Evolutionary conservation across 2,113 vertebrate species (phyloP).

Genomic region (Oxyruncus cristatus): DNA sequence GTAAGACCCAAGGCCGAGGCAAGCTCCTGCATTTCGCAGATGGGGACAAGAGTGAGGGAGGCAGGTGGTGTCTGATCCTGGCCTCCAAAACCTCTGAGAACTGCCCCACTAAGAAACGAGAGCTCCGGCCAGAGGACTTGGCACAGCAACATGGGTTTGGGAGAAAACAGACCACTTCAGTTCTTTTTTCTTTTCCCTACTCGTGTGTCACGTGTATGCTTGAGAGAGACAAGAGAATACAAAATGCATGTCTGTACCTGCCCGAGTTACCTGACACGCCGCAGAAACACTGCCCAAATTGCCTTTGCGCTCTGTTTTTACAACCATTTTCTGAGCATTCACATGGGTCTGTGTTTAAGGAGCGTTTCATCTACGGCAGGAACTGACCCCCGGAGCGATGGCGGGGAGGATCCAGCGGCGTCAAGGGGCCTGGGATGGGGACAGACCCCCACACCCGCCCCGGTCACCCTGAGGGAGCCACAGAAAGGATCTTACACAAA

Average conservation of each 20-base stretch:
- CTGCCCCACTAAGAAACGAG: not conserved
- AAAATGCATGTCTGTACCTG: constrained; percentile 1
- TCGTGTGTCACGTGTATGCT: accelerated
- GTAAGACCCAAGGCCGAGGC: not conserved
- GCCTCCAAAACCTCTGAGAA: not conserved
- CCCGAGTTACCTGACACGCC: not conserved
- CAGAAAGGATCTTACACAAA: not conserved
- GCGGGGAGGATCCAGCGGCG: not conserved
- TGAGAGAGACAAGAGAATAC: not conserved
- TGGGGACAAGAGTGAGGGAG: not conserved
- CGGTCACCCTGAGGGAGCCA: not conserved
- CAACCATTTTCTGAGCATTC: not conserved
- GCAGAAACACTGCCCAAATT: not conserved
- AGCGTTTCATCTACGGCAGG: not conserved
- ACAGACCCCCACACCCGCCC: not conserved
- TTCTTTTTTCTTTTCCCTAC: not conserved
- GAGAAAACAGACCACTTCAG: not conserved
- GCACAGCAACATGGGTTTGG: accelerated
- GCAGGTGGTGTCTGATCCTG: not conserved
- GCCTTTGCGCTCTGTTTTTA: not conserved
- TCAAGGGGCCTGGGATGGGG: not conserved
- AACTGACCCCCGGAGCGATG: not conserved
- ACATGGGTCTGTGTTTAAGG: not conserved
- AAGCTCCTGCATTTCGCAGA: not conserved
- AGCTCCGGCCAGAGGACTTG: not conserved